Evolutionary conservation across 2,888 invertebrate genomes (phyloP), one percentile per base, ranked within the genome.

Genomic region (Cheilosia grossa): DNA sequence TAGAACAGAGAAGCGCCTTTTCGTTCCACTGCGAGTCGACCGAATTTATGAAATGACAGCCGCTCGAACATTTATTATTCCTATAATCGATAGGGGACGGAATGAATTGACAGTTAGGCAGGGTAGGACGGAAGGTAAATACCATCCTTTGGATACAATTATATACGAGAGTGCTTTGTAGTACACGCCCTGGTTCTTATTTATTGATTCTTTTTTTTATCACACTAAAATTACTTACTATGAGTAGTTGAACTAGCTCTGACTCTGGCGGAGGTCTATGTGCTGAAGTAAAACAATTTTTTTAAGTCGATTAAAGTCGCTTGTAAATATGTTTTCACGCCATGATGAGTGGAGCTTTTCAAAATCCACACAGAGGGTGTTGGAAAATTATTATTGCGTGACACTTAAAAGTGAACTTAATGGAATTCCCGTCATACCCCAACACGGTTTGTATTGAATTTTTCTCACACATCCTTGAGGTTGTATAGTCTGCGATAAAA

Each of bases 41-140:
- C 6, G 19, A 40, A 70, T 47, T 66, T 73, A 67, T 74, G 61
- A 63, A 64, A 75, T 33, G 53, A 75, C 59, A 24, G 40, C 30
- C 19, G 33, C n/a, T 37, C 7, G 63, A 59, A 64, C 70, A 47
- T 75, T 81, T 81, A 70, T 75, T 75, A 70, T 72, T 77, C 37
- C 54, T 53, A 3, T 24, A 82, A 82, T 82, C 75, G 81, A 82
- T 70, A 37, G 30, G 69, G 51, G 53, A 70, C 24, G 44, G 40
- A 44, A 73, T 54, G 67, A 66, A 72, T 70, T 58, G 63, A 33
- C 44, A 44, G 63, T 51, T 49, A 30, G 37, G 13, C 10, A 27
- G 19, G 49, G 44, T 40, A 56, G 47, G 9, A 33, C 37, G 53
- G 44, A 54, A 47, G 24, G 69, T 59, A 53, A 81, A 64, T 64